These are phyloP conservation scores for Conger conger DNA, from an alignment of 2,113 vertebrate species.

Conservation along the genomic window DNA sequence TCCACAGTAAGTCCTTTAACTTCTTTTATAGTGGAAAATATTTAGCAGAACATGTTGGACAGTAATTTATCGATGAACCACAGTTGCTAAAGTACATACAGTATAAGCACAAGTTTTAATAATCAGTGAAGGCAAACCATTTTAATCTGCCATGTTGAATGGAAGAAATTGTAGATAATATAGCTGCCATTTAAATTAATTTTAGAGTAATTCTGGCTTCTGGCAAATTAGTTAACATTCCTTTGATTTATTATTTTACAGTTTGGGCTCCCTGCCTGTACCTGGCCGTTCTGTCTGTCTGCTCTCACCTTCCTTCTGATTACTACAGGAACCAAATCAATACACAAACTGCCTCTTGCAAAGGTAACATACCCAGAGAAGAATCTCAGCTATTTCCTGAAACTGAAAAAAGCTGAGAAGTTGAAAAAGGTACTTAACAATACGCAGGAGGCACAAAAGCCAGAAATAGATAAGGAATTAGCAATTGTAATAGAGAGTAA, in stretches of 20 bases:
- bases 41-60: neutral
- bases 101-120: neutral
- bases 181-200: neutral
- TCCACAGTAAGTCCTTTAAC: conserved; percentile 72
- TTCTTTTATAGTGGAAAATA: too few relatives aligned
- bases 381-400: conserved; percentile 79
- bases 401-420: conserved; percentile 66
- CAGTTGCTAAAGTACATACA: neutral
- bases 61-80: neutral
- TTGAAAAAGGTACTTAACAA: conserved; percentile 44
- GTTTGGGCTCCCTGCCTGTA: conserved; percentile 89
- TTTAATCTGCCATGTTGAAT: too few relatives aligned
- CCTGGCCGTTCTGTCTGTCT: conserved; percentile 95
- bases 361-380: conserved; percentile 91
- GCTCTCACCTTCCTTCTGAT: conserved; percentile 86
- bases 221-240: neutral
- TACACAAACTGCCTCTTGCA: conserved; percentile 84
- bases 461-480: conserved; percentile 29
- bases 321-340: conserved; percentile 72
- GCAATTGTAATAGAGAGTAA: conserved; percentile 46
- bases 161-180: neutral
- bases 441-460: neutral
- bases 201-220: neutral
- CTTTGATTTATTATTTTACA: conserved; percentile 46
- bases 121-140: neutral